A percentile compares a stretch with the other conserved stretches of the same genome.
phyloP scores from a whole-genome alignment of 2,888 invertebrate species.

The Ophion obscuratus region DNA sequence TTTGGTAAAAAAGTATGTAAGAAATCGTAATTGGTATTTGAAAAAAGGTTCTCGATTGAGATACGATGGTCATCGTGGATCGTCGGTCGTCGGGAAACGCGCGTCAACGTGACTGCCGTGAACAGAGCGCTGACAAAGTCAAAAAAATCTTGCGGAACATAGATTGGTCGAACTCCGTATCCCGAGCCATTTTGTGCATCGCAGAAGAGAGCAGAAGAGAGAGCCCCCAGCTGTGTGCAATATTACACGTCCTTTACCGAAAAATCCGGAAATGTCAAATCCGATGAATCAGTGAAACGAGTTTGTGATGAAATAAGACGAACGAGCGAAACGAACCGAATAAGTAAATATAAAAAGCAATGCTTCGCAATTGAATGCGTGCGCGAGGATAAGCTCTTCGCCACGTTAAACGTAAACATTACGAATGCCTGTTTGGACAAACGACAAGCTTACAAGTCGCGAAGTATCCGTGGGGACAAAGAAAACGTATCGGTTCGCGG shows the following conservation, averaged over 20 bases:
- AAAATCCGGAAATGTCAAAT: constrained; percentile 77
- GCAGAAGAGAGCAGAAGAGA: constrained; percentile 74
- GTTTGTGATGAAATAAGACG: constrained; percentile 7
- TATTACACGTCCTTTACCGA: constrained; percentile 75
- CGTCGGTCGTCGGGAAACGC: too few species aligned
- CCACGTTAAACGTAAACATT: constrained; percentile 55
- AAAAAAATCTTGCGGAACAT: constrained; percentile 45
- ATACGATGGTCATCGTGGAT: too few species aligned
- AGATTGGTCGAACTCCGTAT: constrained; percentile 58
- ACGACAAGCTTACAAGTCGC: constrained; percentile 53
- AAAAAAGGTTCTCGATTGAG: too few species aligned
- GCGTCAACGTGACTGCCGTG: too few species aligned
- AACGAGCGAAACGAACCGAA: constrained; percentile 19
- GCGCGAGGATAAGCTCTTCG: constrained; percentile 63
- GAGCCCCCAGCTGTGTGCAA: constrained; percentile 77
- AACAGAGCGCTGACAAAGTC: neutral
- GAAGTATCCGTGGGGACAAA: constrained; percentile 76
- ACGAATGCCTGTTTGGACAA: constrained; percentile 61
- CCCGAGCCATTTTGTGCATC: constrained; percentile 83
- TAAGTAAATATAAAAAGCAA: constrained; percentile 33
- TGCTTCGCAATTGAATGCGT: constrained; percentile 64
- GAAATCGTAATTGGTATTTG: too few species aligned
- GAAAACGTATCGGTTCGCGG: constrained; percentile 72
- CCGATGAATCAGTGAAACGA: constrained; percentile 67
- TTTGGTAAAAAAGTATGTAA: too few species aligned